These are phyloP conservation scores for Branchinecta sandiegonensis DNA, from an alignment of 2,888 invertebrate genomes.

Conservation along the genomic window DNA sequence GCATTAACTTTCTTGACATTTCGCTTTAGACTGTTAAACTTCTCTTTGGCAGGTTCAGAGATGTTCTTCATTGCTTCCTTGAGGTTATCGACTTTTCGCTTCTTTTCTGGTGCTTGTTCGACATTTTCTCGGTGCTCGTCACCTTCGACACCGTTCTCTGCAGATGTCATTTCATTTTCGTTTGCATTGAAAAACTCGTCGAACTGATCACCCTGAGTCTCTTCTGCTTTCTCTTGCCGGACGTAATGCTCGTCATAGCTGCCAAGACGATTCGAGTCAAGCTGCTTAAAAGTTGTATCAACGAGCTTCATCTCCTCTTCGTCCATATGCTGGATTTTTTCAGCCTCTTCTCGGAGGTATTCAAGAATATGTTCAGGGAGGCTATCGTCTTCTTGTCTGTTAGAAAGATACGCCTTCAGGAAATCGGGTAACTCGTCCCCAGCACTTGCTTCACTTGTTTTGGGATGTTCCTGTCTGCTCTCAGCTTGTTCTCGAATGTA, in stretches of 20 bases:
- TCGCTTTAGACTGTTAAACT: not conserved
- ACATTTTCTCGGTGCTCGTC: conserved; percentile 17
- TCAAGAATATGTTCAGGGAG: conserved; percentile 23
- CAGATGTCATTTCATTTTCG: conserved; percentile 22
- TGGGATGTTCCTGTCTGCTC: not conserved
- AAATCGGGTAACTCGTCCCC: conserved; percentile 23
- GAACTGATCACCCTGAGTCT: conserved; percentile 17
- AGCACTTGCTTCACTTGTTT: not conserved
- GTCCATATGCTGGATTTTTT: conserved; percentile 1
- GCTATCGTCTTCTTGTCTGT: conserved; percentile 19
- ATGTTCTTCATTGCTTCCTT: conserved; percentile 6
- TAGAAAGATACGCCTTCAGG: conserved; percentile 21
- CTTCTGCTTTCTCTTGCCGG: conserved; percentile 19
- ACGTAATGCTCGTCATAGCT: conserved; percentile 1
- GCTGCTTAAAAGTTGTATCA: conserved; percentile 15
- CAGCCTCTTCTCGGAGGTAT: conserved; percentile 22
- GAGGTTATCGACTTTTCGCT: not conserved
- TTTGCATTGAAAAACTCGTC: conserved; percentile 18
- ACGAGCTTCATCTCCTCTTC: not conserved
- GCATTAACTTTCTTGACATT: conserved; percentile 16
- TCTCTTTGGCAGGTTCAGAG: not conserved
- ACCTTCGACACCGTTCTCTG: conserved; percentile 20
- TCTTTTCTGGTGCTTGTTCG: conserved; percentile 20
- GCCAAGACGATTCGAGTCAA: conserved; percentile 14
- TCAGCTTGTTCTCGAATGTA: conserved; percentile 21